Evolutionary conservation across 2,113 vertebrate genomes (phyloP).

Genomic region (Miniopterus natalensis): DNA sequence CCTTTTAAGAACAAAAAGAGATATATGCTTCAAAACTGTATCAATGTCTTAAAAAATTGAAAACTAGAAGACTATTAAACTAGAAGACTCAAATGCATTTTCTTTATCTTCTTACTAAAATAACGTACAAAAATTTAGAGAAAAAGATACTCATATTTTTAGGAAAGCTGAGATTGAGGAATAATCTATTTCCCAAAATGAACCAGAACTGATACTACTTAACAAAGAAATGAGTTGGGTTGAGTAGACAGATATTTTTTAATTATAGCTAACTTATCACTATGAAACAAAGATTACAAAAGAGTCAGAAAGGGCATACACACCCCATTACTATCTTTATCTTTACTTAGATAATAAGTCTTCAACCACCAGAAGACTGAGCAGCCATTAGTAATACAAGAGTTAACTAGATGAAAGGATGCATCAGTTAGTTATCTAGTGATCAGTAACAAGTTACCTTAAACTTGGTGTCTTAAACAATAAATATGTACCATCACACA

Average conservation of each 20-base stretch:
- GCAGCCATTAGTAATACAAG: not conserved
- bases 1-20: not conserved
- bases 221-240: not conserved
- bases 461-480: not conserved
- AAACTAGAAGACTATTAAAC: not conserved
- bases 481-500: not conserved
- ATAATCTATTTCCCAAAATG: not conserved
- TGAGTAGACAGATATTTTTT: not conserved
- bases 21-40: not conserved
- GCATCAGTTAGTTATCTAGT: not conserved
- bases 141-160: not conserved
- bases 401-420: not conserved
- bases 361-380: not conserved
- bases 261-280: not conserved
- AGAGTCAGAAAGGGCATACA: not conserved
- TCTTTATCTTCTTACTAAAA: constrained; percentile 2
- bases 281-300: not conserved
- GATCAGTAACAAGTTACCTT: not conserved
- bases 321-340: not conserved
- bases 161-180: constrained; percentile 6
- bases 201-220: not conserved
- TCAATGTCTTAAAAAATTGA: not conserved
- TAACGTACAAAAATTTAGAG: not conserved
- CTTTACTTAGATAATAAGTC: not conserved
- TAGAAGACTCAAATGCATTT: not conserved